phyloP scores from a whole-genome alignment of 2,888 invertebrate species.

The Limenitis camilla region DNA sequence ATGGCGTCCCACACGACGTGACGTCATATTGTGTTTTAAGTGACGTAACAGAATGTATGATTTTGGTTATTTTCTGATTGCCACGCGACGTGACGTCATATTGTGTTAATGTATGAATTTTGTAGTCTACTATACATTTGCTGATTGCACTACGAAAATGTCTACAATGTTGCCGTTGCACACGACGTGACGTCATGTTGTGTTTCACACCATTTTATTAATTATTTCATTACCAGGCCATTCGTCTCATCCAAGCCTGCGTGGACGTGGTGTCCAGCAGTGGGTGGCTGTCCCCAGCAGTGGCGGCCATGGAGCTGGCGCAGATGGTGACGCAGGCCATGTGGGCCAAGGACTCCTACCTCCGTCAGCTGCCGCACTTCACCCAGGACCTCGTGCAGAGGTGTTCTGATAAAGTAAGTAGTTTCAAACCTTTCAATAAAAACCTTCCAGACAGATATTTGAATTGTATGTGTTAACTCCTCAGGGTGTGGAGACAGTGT shows the following conservation, averaged over 20 bases:
- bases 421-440: no score
- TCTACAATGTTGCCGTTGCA: no score
- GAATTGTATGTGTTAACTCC: background rate
- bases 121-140: no score
- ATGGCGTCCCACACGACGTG: no score
- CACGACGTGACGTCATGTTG: no score
- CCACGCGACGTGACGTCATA: no score
- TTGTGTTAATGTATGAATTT: no score
- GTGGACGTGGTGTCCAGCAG: conserved; percentile 94
- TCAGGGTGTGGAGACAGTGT: conserved; percentile 89
- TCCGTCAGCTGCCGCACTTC: conserved; percentile 98
- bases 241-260: conserved; percentile 93
- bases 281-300: conserved; percentile 98
- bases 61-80: no score
- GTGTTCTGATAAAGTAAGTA: conserved; percentile 87
- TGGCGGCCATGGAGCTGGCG: conserved; percentile 99
- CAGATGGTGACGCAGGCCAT: conserved; percentile 99
- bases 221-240: conserved; percentile 73
- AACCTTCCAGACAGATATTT: no score
- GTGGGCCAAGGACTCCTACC: conserved; percentile 99
- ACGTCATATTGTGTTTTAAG: no score
- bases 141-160: no score
- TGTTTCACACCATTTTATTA: background rate
- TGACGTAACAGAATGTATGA: no score
- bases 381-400: conserved; percentile 89